A percentile compares a stretch with the other conserved stretches of the same genome.
Evolutionary conservation across 2,888 invertebrate species (phyloP).

Genomic region (Leucophora obtusa): DNA sequence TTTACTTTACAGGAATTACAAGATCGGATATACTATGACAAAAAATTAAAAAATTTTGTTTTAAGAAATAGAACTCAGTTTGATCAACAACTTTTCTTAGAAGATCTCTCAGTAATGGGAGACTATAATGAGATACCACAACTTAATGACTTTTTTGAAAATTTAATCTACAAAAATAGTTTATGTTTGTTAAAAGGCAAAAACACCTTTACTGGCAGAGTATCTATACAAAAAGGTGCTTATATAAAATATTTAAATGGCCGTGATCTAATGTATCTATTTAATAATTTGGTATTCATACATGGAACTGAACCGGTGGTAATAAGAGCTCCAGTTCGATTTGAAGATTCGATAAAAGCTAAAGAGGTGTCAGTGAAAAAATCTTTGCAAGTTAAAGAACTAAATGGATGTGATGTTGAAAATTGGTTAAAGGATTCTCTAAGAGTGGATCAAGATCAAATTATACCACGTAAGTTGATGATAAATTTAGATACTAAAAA

Average conservation of each 20-base stretch:
- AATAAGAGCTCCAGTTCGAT: constrained; percentile 75
- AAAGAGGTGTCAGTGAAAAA: constrained; percentile 67
- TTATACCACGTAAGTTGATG: constrained; percentile 68
- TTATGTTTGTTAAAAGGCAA: constrained; percentile 68
- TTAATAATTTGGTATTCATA: constrained; percentile 77
- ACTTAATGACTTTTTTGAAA: constrained; percentile 70
- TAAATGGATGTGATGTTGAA: constrained; percentile 77
- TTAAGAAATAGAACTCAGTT: constrained; percentile 70
- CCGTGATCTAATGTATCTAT: constrained; percentile 74
- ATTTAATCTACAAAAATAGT: constrained; percentile 71
- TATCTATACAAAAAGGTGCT: constrained; percentile 73
- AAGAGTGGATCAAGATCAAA: constrained; percentile 76
- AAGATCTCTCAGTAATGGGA: constrained; percentile 70
- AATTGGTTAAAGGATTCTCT: constrained; percentile 79
- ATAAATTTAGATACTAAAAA: background rate
- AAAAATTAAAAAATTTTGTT: constrained; percentile 67
- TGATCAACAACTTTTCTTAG: constrained; percentile 32
- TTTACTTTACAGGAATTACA: constrained; percentile 58
- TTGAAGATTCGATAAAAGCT: constrained; percentile 73
- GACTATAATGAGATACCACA: constrained; percentile 69
- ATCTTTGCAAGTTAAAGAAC: constrained; percentile 72
- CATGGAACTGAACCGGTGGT: constrained; percentile 70
- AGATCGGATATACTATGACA: constrained; percentile 69
- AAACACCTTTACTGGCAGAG: constrained; percentile 73
- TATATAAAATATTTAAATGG: constrained; percentile 73